Percentiles rank a stretch among this genome's conserved stretches.
Evolutionary conservation across 2,888 invertebrate species (phyloP).

Genomic region (Hymenopus coronatus): DNA sequence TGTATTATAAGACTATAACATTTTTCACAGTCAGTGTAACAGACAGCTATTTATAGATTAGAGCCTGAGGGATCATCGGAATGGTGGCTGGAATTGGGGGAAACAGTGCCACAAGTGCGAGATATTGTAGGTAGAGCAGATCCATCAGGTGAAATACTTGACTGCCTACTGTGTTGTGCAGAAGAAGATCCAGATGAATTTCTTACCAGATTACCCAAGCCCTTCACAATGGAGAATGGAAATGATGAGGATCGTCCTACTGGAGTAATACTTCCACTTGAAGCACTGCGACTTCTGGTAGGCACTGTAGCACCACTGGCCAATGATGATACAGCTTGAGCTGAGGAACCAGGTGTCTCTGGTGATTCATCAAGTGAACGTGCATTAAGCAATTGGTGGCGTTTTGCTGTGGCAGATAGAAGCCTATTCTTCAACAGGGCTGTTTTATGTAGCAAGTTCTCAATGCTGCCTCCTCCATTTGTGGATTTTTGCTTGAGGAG

Average conservation of each 20-base stretch:
- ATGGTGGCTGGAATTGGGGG: slow-evolving; percentile 1
- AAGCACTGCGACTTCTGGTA: slow-evolving; percentile 4
- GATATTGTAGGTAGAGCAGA: background rate
- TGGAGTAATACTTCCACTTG: slow-evolving; percentile 13
- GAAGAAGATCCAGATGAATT: background rate
- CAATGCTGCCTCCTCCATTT: slow-evolving; percentile 18
- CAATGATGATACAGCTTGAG: background rate
- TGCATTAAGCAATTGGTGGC: slow-evolving; percentile 1
- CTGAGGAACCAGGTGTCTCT: background rate
- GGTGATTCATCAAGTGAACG: slow-evolving; percentile 11
- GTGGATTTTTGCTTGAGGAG: slow-evolving; percentile 14
- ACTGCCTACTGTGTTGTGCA: background rate
- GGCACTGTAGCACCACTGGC: background rate
- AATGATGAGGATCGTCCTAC: background rate
- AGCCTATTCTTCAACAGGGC: slow-evolving; percentile 1
- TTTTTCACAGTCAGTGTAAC: background rate
- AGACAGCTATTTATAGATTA: slow-evolving; percentile 25
- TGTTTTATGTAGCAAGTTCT: slow-evolving; percentile 12
- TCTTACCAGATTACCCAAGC: slow-evolving; percentile 11
- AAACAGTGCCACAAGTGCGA: slow-evolving; percentile 1
- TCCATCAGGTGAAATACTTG: background rate
- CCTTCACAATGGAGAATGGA: background rate
- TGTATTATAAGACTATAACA: background rate
- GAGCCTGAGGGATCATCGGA: slow-evolving; percentile 14
- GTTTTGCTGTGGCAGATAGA: background rate